Evolutionary conservation across 2,113 vertebrate genomes (phyloP), one percentile per base, ranked within the genome.

Genomic region (Phalacrocorax carbo): DNA sequence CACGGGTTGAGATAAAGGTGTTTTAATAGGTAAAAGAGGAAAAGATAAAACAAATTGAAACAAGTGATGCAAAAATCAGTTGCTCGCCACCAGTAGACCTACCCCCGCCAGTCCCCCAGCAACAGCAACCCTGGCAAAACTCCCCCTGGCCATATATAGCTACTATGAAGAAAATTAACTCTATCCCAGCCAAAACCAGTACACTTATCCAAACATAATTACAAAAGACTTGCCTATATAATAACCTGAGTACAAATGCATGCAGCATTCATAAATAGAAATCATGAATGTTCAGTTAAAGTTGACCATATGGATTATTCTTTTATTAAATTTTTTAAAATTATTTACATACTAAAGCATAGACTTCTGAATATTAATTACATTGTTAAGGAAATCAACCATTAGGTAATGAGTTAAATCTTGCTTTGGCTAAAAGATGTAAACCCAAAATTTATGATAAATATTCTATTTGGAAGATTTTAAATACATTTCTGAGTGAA

Each of bases 101-200:
- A 61, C 9, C 2, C 0, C 34, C 10, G n/a, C 22, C 14, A 36
- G 10, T 36, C 34, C 57, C 58, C 5, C 0, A 49, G 16, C 23
- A 84, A 58, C 30, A 86, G 25, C 40, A 88, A 46, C 8, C 15
- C 14, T 70, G 5, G 5, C 6, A 68, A 80, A 82, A 48, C 23
- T 69, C 15, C 9, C 29, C 9, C 13, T 81, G 1, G 0, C 19
- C 12, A 5, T 1, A 64, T 32, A 38, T 19, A 84, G 6, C 10
- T 87, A 64, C 30, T 54, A 65, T 19, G 34, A 84, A 84, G 29
- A 69, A 77, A 84, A 84, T 60, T 30, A 21, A 40, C 34, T 23
- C 44, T 23, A 11, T 54, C 1, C 1, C 6, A 88, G 36, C 5
- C 36, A 61, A 75, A 91, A 36, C 3, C 42, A 71, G 6, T 52